Evolutionary conservation across 2,888 invertebrate species (phyloP).

Genomic region (Cloeon dipterum): DNA sequence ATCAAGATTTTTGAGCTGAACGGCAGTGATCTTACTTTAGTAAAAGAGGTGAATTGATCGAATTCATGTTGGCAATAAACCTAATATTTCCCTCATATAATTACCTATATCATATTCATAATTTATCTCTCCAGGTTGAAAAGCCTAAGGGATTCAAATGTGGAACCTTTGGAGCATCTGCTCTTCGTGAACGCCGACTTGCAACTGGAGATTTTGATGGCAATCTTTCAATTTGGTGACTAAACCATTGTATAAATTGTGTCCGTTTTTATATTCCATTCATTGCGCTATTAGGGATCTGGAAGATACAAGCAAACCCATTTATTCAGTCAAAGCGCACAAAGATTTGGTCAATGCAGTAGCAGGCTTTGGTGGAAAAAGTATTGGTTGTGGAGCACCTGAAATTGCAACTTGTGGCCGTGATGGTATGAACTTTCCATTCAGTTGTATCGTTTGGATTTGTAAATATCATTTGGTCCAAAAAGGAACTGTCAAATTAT

Average conservation of each 20-base stretch:
- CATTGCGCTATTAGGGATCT: no score
- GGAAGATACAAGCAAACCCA: slow-evolving; percentile 42
- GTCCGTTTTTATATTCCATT: no score
- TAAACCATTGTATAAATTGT: slow-evolving; percentile 2
- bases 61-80: neutral
- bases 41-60: slow-evolving; percentile 29
- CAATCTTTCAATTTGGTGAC: slow-evolving; percentile 58
- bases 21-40: slow-evolving; percentile 42
- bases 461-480: slow-evolving; percentile 1
- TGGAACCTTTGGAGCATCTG: slow-evolving; percentile 78
- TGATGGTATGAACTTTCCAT: slow-evolving; percentile 55
- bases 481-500: slow-evolving; percentile 70
- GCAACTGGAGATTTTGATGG: slow-evolving; percentile 85
- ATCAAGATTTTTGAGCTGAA: slow-evolving; percentile 60
- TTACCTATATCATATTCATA: neutral
- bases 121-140: slow-evolving; percentile 29
- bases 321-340: slow-evolving; percentile 63
- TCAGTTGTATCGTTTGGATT: no score
- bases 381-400: slow-evolving; percentile 69
- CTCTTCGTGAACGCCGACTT: slow-evolving; percentile 51
- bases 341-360: slow-evolving; percentile 71
- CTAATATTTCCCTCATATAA: neutral
- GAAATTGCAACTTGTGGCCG: slow-evolving; percentile 86
- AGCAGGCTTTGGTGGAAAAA: slow-evolving; percentile 67
- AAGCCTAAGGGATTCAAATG: slow-evolving; percentile 77